Evolutionary conservation across 2,113 vertebrate genomes (phyloP).

Genomic region (Carettochelys insculpta): DNA sequence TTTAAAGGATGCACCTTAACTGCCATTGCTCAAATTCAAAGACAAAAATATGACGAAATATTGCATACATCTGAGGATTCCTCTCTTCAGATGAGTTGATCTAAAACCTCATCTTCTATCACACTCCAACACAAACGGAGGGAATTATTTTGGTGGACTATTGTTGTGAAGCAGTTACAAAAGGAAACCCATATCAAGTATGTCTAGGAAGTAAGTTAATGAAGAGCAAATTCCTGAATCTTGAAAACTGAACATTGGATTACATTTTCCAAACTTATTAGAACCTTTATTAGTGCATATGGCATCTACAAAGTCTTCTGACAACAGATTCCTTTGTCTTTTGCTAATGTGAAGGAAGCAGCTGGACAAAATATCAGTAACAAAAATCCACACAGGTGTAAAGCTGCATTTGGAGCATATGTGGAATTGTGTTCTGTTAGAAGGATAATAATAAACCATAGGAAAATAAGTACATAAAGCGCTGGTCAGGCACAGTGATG

Average conservation of each 20-base stretch:
- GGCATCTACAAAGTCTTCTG: conserved; percentile 12
- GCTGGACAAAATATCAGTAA: conserved; percentile 59
- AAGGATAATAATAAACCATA: neutral
- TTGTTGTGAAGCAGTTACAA: neutral
- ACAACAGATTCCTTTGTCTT: conserved; percentile 53
- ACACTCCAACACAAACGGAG: neutral
- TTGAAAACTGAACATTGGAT: conserved; percentile 7
- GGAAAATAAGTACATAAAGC: conserved; percentile 18
- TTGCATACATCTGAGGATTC: neutral
- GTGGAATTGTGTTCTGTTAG: neutral
- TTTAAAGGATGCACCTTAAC: conserved; percentile 1
- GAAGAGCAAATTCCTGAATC: conserved; percentile 26
- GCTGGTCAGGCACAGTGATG: neutral
- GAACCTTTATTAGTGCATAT: conserved; percentile 11
- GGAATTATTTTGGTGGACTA: neutral
- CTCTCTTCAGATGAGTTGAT: conserved; percentile 16
- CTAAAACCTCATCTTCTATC: conserved; percentile 25
- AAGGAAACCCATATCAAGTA: conserved; percentile 11
- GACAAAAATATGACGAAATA: neutral
- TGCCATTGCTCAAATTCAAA: conserved; percentile 6
- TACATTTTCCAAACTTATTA: conserved; percentile 34
- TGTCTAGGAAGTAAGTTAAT: conserved; percentile 25
- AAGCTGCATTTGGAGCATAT: neutral
- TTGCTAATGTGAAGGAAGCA: conserved; percentile 46
- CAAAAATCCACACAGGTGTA: conserved; percentile 52